Base-by-base conservation (phyloP, 1,140 invertebrate species). In the Drosophila asahinai region DNA sequence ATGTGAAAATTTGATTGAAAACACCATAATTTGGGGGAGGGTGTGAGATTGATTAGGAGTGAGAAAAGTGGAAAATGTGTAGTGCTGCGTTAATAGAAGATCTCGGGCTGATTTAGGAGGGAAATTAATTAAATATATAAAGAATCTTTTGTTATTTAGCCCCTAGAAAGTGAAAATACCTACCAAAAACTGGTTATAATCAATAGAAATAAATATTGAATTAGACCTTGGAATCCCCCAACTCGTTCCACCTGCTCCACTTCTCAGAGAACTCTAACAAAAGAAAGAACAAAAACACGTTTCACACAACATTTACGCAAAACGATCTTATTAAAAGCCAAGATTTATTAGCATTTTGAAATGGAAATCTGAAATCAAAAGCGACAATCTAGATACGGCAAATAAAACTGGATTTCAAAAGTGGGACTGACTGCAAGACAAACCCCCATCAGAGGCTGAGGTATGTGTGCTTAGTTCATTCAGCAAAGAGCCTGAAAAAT, bases 361-460 rank as follows among this genome's bases (percentile, higher is more conserved):
- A 81, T 86, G 77, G 58, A 86, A 83, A 80, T 83, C 60, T 12
- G 77, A 66, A 80, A 87, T 87, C 83, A 74, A 81, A 75, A 84
- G 66, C 84, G 81, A 81, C 83, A 84, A 89, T 80, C 84, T 77
- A 49, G 61, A 80, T 76, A 62, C 30, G 22, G 64, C 36, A 43
- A 42, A 42, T 55, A 33, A 52, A 68, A 81, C 72, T 81, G 64
- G 72, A 80, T 78, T 63, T 67, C 19, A 61, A 59, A 55, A 66
- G 22, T 65, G 66, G n/a, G 7, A 42, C 33, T 25, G 8, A 55
- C 7, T 42, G 67, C 22, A 62, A 67, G 60, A 59, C 48, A 71
- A 54, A 80, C 51, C 36, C 59, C 11, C 40, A 52, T 71, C 30
- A n/a, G 67, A 22, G 67, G 25, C 15, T 52, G 33, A 52, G 25